Evolutionary conservation across 2,113 vertebrate species (phyloP), one percentile per base, ranked within the genome.

Genomic region (Oophaga pumilio): DNA sequence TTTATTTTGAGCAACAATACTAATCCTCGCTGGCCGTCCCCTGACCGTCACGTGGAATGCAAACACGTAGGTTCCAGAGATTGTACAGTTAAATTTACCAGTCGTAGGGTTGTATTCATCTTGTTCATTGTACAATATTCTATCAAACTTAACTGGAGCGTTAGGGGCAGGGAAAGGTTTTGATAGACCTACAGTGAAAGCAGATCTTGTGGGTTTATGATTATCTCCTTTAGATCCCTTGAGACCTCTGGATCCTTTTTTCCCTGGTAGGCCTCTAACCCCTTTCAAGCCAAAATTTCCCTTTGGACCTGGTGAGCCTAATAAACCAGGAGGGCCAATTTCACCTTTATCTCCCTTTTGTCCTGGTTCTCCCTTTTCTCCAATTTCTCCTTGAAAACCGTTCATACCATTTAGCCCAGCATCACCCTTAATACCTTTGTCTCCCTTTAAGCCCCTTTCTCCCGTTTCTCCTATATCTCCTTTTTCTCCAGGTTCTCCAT

Each of bases 1-100:
- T 83, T 92, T 94, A 52, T 96, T 95, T 14, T 95, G 94, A 26
- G 97, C 96, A 0, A 99, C 93, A 0, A 99, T 93, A 64, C 96
- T 96, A 86, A 98, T 94, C 0, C 94, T 93, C 0, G 97, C 95
- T 0, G 98, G 97, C 0, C 97, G 94, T 28, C 96, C 97, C 18
- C 97, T 95, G n/a, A 99, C 97, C 0, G 98, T 98, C 91, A 99
- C 92, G 17, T 99, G 97, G 90, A 96, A 99, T 85, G 97, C 95
- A 66, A 99, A 99, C 33, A 98, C 92, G 1, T 99, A 99, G 0
- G 96, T 95, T 14, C 98, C 98, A 0, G 97, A 90, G 89, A 97
- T 88, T 8, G 94, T 94, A 68, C 98, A 99, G 86, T 95, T 97
- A 91, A 99, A 99, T 83, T 95, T 98, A 80, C 96, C 97, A 0